These are phyloP conservation scores for Quiscalus mexicanus DNA, from an alignment of 2,113 vertebrate species.

Conservation along the genomic window DNA sequence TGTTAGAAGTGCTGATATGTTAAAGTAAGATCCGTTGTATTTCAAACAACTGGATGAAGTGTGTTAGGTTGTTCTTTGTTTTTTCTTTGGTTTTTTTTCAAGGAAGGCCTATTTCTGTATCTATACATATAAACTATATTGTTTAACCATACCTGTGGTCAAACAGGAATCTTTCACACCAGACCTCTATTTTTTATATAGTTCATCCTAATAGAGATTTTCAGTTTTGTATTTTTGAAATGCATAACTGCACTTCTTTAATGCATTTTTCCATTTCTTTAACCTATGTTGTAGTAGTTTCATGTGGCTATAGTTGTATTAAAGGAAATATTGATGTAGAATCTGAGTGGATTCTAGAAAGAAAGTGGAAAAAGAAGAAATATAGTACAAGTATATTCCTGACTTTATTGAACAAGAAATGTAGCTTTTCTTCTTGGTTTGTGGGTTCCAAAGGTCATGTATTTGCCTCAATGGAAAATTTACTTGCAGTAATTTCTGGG, in stretches of 20 bases:
- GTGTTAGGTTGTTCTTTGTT: background rate
- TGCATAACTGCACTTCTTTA: background rate
- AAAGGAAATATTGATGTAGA: background rate
- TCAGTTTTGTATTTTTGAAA: background rate
- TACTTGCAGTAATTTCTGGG: background rate
- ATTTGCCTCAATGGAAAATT: background rate
- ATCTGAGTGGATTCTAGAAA: background rate
- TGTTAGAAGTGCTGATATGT: background rate
- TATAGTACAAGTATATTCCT: background rate
- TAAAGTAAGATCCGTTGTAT: background rate
- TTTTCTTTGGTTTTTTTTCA: background rate
- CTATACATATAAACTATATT: background rate
- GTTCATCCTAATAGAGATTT: background rate
- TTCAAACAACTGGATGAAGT: background rate
- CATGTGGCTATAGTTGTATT: background rate
- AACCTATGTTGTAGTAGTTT: background rate
- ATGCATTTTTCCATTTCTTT: background rate
- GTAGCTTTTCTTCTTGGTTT: background rate
- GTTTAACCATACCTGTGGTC: background rate
- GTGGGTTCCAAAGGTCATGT: background rate
- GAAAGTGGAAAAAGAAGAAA: background rate
- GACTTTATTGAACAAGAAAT: background rate
- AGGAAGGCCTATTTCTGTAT: background rate
- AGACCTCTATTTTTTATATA: background rate
- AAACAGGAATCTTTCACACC: background rate